These are phyloP conservation scores for Falco cherrug DNA, from an alignment of 2,797 vertebrate genomes.

Conservation along the genomic window DNA sequence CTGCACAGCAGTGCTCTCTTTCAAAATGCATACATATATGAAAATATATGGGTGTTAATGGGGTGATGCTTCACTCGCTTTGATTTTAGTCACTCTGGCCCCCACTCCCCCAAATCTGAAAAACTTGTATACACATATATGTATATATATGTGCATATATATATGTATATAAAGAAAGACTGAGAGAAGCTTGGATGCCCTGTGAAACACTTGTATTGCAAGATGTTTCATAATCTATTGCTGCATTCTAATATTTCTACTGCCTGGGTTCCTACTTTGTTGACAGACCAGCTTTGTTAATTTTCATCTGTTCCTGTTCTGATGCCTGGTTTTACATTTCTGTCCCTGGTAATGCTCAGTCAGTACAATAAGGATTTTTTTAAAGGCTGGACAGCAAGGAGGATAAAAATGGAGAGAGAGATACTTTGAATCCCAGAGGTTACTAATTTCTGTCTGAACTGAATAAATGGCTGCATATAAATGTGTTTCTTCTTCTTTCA, in stretches of 20 bases:
- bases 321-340: background rate
- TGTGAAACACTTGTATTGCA: background rate
- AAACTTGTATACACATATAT: rapidly evolving
- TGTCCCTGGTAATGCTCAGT: background rate
- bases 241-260: background rate
- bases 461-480: constrained; percentile 55
- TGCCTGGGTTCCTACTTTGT: background rate
- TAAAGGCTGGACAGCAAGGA: background rate
- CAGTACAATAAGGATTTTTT: background rate
- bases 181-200: background rate
- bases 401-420: background rate
- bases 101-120: background rate
- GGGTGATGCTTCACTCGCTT: background rate
- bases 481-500: constrained; percentile 60
- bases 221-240: background rate
- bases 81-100: background rate
- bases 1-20: background rate
- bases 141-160: background rate
- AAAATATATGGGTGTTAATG: rapidly evolving
- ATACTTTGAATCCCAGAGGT: constrained; percentile 26
- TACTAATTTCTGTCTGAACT: constrained; percentile 45
- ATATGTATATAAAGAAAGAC: background rate
- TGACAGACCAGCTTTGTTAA: constrained; percentile 20
- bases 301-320: background rate
- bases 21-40: background rate